These are phyloP conservation scores for Cottoperca gobio DNA, from an alignment of 2,797 vertebrate species.

Conservation along the genomic window DNA sequence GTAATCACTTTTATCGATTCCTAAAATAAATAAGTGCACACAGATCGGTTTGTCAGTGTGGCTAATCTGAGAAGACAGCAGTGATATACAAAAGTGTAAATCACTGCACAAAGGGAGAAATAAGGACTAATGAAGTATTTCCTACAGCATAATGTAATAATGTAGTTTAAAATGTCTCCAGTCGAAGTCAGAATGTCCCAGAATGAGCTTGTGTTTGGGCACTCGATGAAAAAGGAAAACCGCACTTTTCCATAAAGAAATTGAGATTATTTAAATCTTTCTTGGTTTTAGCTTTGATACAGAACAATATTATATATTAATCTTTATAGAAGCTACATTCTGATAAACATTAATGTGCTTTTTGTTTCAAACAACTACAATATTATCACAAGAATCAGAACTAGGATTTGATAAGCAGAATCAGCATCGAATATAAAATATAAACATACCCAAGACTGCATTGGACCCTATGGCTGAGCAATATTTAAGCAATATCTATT, in stretches of 20 bases:
- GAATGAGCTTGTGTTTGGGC: not conserved
- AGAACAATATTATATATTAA: not conserved
- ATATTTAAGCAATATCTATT: not conserved
- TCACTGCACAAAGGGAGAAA: no score
- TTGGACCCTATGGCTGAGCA: not conserved
- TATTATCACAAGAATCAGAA: not conserved
- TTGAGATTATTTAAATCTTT: not conserved
- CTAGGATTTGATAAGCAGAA: not conserved
- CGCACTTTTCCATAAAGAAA: not conserved
- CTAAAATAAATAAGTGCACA: not conserved
- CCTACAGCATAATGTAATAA: conserved; percentile 6
- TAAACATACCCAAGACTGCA: not conserved
- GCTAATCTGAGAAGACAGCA: conserved; percentile 1
- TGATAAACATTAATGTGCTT: not conserved
- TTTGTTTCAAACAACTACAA: not conserved
- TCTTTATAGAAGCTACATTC: not conserved
- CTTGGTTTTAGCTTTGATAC: not conserved
- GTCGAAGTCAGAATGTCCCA: not conserved
- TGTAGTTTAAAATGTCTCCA: not conserved
- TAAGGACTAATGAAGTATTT: conserved; percentile 33
- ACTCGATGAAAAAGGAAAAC: not conserved
- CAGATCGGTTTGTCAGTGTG: no score
- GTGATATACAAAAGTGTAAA: not conserved
- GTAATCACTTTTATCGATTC: not conserved
- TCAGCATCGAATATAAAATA: not conserved